Base-by-base conservation (phyloP, 1,140 invertebrate genomes). In the Megathymus violae region DNA sequence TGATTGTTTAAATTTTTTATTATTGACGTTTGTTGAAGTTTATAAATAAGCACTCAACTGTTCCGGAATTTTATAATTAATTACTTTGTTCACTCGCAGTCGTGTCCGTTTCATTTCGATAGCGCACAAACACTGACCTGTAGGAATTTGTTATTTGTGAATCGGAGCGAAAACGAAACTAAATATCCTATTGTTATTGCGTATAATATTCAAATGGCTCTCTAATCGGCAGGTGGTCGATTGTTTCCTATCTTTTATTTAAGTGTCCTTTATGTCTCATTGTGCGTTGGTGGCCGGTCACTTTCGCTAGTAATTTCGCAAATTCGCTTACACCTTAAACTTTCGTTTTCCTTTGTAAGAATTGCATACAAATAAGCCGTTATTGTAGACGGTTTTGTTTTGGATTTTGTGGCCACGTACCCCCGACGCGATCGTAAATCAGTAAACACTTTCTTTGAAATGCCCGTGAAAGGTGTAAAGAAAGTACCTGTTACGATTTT, bases 161-260 rank as follows among this genome's bases (percentile, higher is more conserved):
- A 11, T 40, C 61, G 41, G 78, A 76, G 54, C 74, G 74, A 82
- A 87, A 90, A 70, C 70, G 82, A 83, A 87, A 80, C 66, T 52
- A 50, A 52, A 62, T 17, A 22, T 13, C 31, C 47, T 19, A 64
- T 74, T 73, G 76, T 79, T 74, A 60, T 73, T 77, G 76, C 77
- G 78, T 84, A 88, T 83, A 88, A 86, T 88, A 88, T 88, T 83
- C 80, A 87, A 90, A 89, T 87, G 61, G 74, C 50, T 54, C 44
- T 56, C 43, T 36, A 65, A 86, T 77, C 88, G 22, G 76, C 79
- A 82, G 88, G 88, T 87, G 88, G 84, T 77, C 80, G 71, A 76
- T 85, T 85, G 75, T 83, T 47, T 44, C 50, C 44, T 38, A 11
- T 15, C 58, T 17, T 70, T 83, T 81, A 78, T 84, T 62, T 78